Base-by-base conservation (phyloP, 2,797 vertebrate genomes). In the Anniella stebbinsi region DNA sequence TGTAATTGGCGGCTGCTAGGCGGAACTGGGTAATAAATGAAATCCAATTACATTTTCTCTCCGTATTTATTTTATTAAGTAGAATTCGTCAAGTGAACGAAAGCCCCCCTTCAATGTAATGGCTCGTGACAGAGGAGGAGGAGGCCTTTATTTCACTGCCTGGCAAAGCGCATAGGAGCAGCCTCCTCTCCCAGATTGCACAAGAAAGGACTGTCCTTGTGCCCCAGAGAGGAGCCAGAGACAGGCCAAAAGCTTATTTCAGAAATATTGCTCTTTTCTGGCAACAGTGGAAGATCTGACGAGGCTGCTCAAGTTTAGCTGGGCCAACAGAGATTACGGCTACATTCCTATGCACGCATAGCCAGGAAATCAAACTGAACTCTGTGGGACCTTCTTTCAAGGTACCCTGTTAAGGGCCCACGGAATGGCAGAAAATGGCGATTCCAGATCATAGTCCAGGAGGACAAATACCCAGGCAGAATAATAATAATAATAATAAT, bases 21-120 rank as follows among this genome's bases (percentile, higher is more conserved):
- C 95, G 93, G 96, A 96, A 96, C 95, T 95, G 95, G 95, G 96
- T 96, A 97, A 97, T 96, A 96, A 96, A 96, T 96, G 95, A 96
- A 96, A 97, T 96, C 96, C 96, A 96, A 96, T 97, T 96, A 96
- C 94, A 93, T 95, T 95, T 95, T 96, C 95, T 95, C 95, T 94
- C 93, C 86, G 94, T 96, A 96, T 97, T 97, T 96, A 96, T 96
- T 96, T 96, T 95, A 96, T 96, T 97, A 96, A 93, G 96, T 93
- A 95, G 93, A 95, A 95, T 95, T 96, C 94, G 93, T 95, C 96
- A 94, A 93, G 92, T 94, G 95, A 67, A 96, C 92, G 94, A 94
- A 96, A 95, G 93, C 92, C 93, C 93, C 94, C 93, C 67, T 69
- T 95, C 63, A 91, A 95, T 94, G 94, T 94, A 95, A 95, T 94